Percentiles rank a stretch among this genome's conserved stretches.
Conservation (phyloP, 2,888 invertebrate genomes). For the Gastrophysa polygoni region DNA sequence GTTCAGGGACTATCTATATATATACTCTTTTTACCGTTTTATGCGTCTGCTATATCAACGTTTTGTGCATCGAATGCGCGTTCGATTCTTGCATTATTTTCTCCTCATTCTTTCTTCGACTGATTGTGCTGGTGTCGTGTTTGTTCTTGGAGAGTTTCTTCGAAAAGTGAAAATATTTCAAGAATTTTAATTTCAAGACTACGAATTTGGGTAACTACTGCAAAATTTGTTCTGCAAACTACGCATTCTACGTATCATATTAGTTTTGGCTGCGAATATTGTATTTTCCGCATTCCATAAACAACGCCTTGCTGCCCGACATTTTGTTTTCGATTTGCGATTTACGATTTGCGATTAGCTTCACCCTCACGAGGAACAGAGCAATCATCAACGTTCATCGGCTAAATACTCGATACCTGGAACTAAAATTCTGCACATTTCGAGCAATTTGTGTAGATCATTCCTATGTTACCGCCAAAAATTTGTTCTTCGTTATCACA, state of each 20-base stretch:
- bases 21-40: too few species aligned
- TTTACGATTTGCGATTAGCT: constrained; percentile 37
- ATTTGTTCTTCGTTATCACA: constrained; percentile 14
- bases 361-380: constrained; percentile 34
- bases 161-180: constrained; percentile 12
- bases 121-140: background rate
- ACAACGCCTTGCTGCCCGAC: constrained; percentile 53
- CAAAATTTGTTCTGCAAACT: constrained; percentile 56
- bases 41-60: too few species aligned
- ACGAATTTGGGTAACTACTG: constrained; percentile 59
- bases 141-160: constrained; percentile 18
- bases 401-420: constrained; percentile 35
- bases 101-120: background rate
- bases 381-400: constrained; percentile 30
- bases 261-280: constrained; percentile 59
- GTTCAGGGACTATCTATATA: too few species aligned
- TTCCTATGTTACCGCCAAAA: constrained; percentile 8
- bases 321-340: constrained; percentile 50
- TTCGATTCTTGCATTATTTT: background rate
- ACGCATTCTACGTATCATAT: constrained; percentile 55
- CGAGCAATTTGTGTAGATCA: constrained; percentile 18
- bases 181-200: constrained; percentile 36
- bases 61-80: background rate
- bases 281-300: constrained; percentile 44
- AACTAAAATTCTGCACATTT: constrained; percentile 40